These are phyloP conservation scores for Pollimyrus isidori DNA, from an alignment of 2,113 vertebrate species.

Conservation along the genomic window DNA sequence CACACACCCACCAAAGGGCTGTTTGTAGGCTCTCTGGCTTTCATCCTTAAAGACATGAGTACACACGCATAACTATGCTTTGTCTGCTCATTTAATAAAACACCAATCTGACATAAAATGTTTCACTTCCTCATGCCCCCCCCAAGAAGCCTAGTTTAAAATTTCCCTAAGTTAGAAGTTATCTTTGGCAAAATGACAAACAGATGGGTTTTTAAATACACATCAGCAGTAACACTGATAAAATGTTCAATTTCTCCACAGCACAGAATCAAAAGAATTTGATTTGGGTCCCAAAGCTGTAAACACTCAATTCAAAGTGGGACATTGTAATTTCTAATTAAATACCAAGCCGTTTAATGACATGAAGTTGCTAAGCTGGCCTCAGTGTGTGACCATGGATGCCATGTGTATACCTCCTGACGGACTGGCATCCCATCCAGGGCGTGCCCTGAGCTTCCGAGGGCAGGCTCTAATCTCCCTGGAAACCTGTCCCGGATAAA, in stretches of 20 bases:
- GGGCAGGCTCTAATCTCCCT: neutral
- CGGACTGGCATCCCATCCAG: neutral
- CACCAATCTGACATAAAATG: neutral
- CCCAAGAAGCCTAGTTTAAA: neutral
- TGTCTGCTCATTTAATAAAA: slow-evolving; percentile 2
- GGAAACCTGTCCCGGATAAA: neutral
- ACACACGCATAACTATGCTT: neutral
- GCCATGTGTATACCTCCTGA: neutral
- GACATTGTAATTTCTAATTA: neutral
- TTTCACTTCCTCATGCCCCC: neutral
- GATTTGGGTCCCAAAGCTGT: neutral
- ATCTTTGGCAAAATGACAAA: neutral
- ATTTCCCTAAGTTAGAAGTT: neutral
- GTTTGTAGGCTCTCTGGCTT: neutral
- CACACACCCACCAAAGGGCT: neutral
- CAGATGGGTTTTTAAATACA: neutral
- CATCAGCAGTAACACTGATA: neutral
- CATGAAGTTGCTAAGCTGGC: neutral
- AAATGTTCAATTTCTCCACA: neutral
- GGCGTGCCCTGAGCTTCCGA: neutral
- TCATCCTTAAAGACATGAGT: neutral
- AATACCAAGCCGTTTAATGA: neutral
- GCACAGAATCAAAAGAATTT: neutral
- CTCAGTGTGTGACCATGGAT: neutral
- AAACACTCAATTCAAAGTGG: neutral